Conservation (phyloP, 2,888 invertebrate species). For the Caenorhabditis sulstoni region DNA sequence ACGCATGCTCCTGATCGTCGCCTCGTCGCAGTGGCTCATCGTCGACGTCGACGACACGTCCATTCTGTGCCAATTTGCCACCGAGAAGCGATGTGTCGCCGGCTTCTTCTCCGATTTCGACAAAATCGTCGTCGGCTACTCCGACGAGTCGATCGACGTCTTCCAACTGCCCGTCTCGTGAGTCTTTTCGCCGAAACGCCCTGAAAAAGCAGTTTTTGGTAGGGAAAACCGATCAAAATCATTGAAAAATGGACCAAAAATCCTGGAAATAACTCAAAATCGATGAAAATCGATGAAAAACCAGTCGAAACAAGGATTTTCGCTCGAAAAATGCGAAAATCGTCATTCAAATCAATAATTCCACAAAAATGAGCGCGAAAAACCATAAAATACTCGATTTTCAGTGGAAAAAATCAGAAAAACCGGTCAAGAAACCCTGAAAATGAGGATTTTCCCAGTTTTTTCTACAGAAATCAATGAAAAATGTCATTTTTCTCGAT, state of each 20-base stretch:
- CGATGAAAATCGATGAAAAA: background rate
- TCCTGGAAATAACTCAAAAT: no score
- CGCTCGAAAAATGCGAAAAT: no score
- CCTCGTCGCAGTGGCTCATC: slow-evolving; percentile 96
- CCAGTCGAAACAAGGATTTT: no score
- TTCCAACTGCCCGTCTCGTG: slow-evolving; percentile 93
- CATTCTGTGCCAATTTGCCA: slow-evolving; percentile 67
- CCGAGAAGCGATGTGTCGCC: slow-evolving; percentile 61
- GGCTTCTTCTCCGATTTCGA: slow-evolving; percentile 80
- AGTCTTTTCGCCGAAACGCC: background rate
- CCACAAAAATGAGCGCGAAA: no score
- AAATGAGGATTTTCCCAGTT: no score
- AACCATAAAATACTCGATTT: no score
- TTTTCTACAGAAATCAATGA: no score
- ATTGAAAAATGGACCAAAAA: slow-evolving; percentile 64
- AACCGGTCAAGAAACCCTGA: no score
- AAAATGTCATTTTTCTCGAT: no score
- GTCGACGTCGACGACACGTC: slow-evolving; percentile 91
- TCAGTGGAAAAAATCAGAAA: no score
- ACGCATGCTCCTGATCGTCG: slow-evolving; percentile 95
- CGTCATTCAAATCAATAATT: no score
- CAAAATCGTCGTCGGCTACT: slow-evolving; percentile 91
- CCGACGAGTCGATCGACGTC: slow-evolving; percentile 94
- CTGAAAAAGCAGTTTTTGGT: background rate
- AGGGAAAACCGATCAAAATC: slow-evolving; percentile 17